Evolutionary conservation across 2,113 vertebrate genomes (phyloP).

Genomic region (Tychaedon coryphoeus): DNA sequence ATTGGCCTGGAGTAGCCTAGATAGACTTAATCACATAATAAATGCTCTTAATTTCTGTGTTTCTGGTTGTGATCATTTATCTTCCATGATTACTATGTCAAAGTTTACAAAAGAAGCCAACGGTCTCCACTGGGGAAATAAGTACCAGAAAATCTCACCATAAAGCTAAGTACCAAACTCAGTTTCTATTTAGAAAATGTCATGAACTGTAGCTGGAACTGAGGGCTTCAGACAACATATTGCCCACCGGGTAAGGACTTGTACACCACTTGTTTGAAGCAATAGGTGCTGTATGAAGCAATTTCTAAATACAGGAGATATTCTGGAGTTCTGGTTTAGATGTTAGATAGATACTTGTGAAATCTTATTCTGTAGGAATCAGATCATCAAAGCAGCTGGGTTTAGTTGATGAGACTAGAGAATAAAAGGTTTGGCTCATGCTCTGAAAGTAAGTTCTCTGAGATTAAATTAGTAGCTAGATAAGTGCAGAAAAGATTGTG

Average conservation of each 20-base stretch:
- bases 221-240: neutral
- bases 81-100: neutral
- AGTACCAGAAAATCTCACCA: neutral
- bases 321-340: neutral
- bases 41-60: neutral
- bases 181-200: neutral
- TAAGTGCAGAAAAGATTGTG: neutral
- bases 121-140: neutral
- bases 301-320: neutral
- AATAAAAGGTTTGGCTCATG: neutral
- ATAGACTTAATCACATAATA: neutral
- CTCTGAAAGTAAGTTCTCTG: neutral
- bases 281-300: neutral
- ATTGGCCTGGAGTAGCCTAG: neutral
- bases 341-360: neutral
- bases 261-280: neutral
- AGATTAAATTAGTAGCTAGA: neutral
- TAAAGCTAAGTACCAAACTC: neutral
- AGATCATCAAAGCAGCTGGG: neutral
- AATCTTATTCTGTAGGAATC: neutral
- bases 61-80: neutral
- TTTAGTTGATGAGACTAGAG: neutral
- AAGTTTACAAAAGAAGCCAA: neutral
- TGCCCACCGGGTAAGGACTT: neutral
- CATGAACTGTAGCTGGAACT: neutral